A percentile compares a stretch with the other conserved stretches of the same genome.
Conservation (phyloP, 2,113 vertebrate genomes). For the Nerophis lumbriciformis region DNA sequence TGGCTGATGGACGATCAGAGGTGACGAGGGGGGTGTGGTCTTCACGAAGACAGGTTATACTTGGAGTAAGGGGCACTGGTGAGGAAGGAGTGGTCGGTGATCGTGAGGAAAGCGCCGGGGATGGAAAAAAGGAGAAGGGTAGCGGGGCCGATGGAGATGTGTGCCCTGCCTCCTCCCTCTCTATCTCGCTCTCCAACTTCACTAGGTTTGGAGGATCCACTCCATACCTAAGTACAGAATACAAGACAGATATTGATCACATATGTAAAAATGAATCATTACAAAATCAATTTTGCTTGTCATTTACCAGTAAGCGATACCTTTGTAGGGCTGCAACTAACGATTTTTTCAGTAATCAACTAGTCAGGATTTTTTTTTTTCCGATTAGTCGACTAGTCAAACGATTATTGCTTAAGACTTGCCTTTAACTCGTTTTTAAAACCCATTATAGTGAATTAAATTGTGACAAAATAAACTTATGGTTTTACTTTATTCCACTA, state of each 20-base stretch:
- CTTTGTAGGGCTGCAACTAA: no score
- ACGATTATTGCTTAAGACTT: no score
- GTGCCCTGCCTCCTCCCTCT: slow-evolving; percentile 83
- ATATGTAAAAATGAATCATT: not conserved
- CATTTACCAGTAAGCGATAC: no score
- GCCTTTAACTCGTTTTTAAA: no score
- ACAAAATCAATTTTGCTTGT: not conserved
- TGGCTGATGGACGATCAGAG: slow-evolving; percentile 55
- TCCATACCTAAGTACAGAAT: slow-evolving; percentile 76
- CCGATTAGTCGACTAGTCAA: no score
- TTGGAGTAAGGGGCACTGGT: slow-evolving; percentile 39
- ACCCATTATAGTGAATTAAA: no score
- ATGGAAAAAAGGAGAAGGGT: slow-evolving; percentile 42
- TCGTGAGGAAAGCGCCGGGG: slow-evolving; percentile 38
- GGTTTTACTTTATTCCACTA: no score
- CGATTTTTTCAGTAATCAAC: no score
- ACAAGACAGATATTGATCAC: not conserved
- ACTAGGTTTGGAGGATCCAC: slow-evolving; percentile 92
- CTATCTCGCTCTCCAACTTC: slow-evolving; percentile 92
- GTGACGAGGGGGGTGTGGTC: slow-evolving; percentile 27
- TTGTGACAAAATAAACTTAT: no score
- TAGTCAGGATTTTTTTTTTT: no score
- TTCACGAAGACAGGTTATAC: slow-evolving; percentile 33
- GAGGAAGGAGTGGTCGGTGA: slow-evolving; percentile 30
- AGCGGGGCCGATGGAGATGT: slow-evolving; percentile 73